Conservation (phyloP, 2,888 invertebrate genomes). For the Eucera pruinosa region DNA sequence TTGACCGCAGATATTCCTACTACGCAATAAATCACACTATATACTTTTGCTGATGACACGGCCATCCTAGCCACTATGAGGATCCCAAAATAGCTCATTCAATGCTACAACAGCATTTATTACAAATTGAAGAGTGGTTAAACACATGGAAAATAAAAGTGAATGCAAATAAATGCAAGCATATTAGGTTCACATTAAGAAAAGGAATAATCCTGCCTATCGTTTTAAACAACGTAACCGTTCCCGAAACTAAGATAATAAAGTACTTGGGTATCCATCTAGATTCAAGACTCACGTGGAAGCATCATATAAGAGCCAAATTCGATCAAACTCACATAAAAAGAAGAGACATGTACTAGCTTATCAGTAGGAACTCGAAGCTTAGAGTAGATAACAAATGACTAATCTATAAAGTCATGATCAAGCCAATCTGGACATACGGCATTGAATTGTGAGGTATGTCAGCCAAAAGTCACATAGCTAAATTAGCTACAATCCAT, state of each 20-base stretch:
- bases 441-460: conserved; percentile 2
- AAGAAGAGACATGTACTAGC: conserved; percentile 2
- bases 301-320: conserved; percentile 2
- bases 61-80: neutral
- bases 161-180: too few species aligned
- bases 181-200: too few species aligned
- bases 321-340: neutral
- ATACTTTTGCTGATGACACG: conserved; percentile 10
- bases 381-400: neutral
- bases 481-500: neutral
- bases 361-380: neutral
- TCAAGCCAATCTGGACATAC: neutral
- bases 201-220: neutral
- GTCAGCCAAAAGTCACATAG: neutral
- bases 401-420: too few species aligned
- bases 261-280: neutral
- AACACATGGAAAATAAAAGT: too few species aligned
- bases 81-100: neutral
- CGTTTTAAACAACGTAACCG: too few species aligned
- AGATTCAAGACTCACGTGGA: conserved; percentile 2
- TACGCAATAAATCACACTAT: neutral
- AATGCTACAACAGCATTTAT: neutral
- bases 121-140: neutral
- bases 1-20: conserved; percentile 5
- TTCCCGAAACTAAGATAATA: neutral